Percentiles rank a stretch among this genome's conserved stretches.
These are phyloP conservation scores for Andrena bicolor DNA, from an alignment of 2,888 invertebrate genomes.

Conservation along the genomic window DNA sequence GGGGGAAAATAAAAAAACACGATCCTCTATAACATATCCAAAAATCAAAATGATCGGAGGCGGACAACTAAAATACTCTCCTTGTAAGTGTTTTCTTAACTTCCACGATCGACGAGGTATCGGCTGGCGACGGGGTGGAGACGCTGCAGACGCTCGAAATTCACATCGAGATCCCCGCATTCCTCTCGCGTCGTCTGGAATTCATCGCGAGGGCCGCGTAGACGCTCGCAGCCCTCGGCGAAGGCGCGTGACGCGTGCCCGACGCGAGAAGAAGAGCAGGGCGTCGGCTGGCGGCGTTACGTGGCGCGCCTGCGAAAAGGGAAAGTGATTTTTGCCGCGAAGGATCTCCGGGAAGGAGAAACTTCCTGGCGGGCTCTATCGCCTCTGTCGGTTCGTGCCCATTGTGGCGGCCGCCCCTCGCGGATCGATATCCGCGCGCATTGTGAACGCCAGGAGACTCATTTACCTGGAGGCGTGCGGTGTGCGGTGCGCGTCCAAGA, in stretches of 20 bases:
- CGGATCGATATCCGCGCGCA: constrained; percentile 59
- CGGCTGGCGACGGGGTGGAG: neutral
- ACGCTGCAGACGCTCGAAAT: constrained; percentile 32
- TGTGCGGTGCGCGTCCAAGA: constrained; percentile 7
- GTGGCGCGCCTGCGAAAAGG: constrained; percentile 67
- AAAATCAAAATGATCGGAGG: too few species aligned
- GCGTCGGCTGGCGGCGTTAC: constrained; percentile 51
- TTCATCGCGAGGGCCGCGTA: constrained; percentile 44
- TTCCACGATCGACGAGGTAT: neutral
- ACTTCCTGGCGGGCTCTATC: constrained; percentile 50
- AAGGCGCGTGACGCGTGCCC: constrained; percentile 52
- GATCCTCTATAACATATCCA: too few species aligned
- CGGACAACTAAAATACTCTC: too few species aligned
- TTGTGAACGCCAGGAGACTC: constrained; percentile 55
- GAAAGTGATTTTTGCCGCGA: constrained; percentile 69
- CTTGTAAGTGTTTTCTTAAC: neutral
- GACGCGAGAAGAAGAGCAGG: constrained; percentile 2
- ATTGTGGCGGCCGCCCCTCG: constrained; percentile 13
- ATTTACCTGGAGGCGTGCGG: constrained; percentile 51
- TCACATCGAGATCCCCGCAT: constrained; percentile 29
- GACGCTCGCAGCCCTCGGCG: constrained; percentile 14
- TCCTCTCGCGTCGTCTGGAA: constrained; percentile 26
- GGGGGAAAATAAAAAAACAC: too few species aligned
- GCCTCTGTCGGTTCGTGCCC: constrained; percentile 23
- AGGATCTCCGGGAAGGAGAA: constrained; percentile 44